Evolutionary conservation across 2,797 vertebrate genomes (phyloP), one percentile per base, ranked within the genome.

Genomic region (Schizopygopsis pylzovi): DNA sequence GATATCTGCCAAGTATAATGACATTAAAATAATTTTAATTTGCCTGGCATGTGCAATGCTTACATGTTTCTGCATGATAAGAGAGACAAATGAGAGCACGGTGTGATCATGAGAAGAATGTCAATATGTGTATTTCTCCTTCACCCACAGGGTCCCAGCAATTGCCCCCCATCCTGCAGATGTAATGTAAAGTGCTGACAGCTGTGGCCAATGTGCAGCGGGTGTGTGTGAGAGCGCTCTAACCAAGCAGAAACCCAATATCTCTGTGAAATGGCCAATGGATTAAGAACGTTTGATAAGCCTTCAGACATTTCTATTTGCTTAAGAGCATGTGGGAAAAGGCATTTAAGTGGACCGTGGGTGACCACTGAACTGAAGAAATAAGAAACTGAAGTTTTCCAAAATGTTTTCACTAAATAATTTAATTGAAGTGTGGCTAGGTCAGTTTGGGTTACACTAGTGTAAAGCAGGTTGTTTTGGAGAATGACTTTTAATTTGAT

Each of bases 261-360:
- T 92, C 93, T 96, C 95, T 96, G 95, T 96, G 95, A 96, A 96
- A 94, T 87, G 92, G 90, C 91, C 89, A 33, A 70, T 90, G 94
- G 94, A 95, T 96, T 95, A 95, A 82, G 39, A 89, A 92, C 93
- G 93, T 95, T 95, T 95, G 94, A 96, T 95, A 94, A 94, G 94
- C 92, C 93, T 91, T 93, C 87, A 93, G 93, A 95, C 93, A 91
- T 92, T 94, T 95, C 93, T 94, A 94, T 95, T 92, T 92, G 90
- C 33, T 72, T 78, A 81, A 85, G 78, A 61, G 68, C 47, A 73
- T 78, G 81, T 77, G 65, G 71, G 77, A 72, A 56, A 79, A 82
- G 18, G 33, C 13, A 82, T 82, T 82, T 71, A 81, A 81, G 79
- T 68, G 63, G 43, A 80, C 61, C 6, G 9, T 37, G 25, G 79